Conservation (phyloP, 2,797 vertebrate species). For the Okamejei kenojei region DNA sequence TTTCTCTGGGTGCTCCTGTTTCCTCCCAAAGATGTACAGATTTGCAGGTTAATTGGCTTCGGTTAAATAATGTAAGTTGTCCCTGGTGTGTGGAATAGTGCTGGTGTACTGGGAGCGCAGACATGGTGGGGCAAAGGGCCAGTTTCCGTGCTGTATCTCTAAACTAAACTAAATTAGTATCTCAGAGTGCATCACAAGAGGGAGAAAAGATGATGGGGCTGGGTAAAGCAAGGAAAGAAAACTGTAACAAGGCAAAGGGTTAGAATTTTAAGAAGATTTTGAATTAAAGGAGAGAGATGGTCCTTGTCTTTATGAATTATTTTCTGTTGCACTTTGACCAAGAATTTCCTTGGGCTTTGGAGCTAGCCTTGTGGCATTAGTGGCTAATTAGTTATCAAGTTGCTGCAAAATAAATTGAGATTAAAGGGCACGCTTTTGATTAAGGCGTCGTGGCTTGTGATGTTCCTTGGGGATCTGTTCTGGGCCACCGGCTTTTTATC, state of each 20-base stretch:
- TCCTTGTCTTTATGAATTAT: neutral
- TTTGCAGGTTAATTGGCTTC: no score
- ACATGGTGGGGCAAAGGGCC: no score
- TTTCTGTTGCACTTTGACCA: neutral
- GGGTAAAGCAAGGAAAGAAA: neutral
- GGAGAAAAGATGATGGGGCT: neutral
- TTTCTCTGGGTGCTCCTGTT: no score
- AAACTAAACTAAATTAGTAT: no score
- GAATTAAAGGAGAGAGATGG: neutral
- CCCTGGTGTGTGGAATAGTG: no score
- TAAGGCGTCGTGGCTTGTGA: neutral
- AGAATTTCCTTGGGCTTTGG: neutral
- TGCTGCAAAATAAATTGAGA: neutral
- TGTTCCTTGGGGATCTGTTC: neutral
- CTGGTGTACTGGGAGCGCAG: no score
- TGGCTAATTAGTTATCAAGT: neutral
- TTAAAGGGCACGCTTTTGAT: neutral
- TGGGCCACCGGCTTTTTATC: neutral
- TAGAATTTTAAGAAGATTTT: neutral
- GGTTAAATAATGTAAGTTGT: no score
- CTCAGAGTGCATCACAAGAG: neutral
- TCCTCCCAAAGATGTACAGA: no score
- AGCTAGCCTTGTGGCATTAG: neutral
- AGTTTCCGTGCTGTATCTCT: no score
- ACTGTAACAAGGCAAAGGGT: neutral